Base-by-base conservation (phyloP, 2,888 invertebrate species). In the Tenthredo notha region DNA sequence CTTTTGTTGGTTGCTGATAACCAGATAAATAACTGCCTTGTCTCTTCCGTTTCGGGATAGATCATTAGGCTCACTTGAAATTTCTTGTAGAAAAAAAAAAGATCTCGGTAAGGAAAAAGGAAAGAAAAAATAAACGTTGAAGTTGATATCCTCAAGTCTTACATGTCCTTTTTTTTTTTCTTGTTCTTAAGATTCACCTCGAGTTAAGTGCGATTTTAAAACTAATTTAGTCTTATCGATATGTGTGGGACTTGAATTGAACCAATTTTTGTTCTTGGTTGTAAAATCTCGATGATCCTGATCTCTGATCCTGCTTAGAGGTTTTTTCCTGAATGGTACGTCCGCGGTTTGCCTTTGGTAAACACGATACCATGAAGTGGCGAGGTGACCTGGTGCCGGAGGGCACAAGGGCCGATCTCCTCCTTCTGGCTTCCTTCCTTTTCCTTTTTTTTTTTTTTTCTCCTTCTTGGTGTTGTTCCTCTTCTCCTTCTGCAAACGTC, bases 311-410 rank as follows among this genome's bases (percentile, higher is more conserved):
- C 5, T 61, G 9, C 50, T 21, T 33, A 18, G 18, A n/a, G 18
- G n/a, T 50, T 33, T 77, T 37, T 29, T 54, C 50, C 29, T 54
- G 50, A 50, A 77, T 29, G 75, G 33, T 29, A 85, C 84, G 65
- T 75, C 84, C 33, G 85, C 91, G 91, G 92, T 86, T 33, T 43
- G 86, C 87, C 92, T 92, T 92, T 92, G 91, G 92, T 91, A 90
- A 91, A 91, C 87, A 88, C 86, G 92, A 92, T 88, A 91, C 90
- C 89, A 86, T 88, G 87, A 88, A 86, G 84, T 86, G 86, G 84
- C 87, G 21, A 86, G 85, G 86, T 88, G 87, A 89, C 87, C 88
- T 87, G 88, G 88, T 87, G 89, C 88, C 86, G 86, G 88, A 88
- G 89, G 40, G 61, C 12, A 40, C 29, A 61, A 12, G 61, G 33